Base-by-base conservation (phyloP, 2,888 invertebrate species). In the Drosophila borborema region DNA sequence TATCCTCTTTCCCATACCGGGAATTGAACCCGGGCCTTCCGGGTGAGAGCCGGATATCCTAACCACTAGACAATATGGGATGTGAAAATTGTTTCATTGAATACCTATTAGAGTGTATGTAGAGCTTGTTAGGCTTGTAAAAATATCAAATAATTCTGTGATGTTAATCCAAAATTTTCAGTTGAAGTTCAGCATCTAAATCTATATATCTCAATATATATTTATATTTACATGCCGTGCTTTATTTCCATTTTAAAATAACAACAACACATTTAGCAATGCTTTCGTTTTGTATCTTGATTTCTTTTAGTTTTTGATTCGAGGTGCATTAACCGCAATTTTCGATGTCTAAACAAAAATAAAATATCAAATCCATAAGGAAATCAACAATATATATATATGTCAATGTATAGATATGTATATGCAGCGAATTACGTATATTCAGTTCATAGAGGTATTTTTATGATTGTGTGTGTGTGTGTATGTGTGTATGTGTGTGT, bases 1-100 rank as follows among this genome's bases (percentile, higher is more conserved):
- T n/a, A n/a, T n/a, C n/a, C n/a, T n/a, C n/a, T n/a, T n/a, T 96
- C 96, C 96, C 96, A 96, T 96, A 96, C 96, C 96, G 96, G 96
- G 95, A 96, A 96, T 96, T 96, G 96, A 96, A 96, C 96, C 96
- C 95, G 96, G 95, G 96, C 96, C 92, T 92, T 89, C 92, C 91
- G 92, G 92, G 92, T 92, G 92, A 92, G 91, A 92, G 90, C 91
- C 91, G 91, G 92, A 91, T 91, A 91, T 92, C 92, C 91, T 91
- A 92, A 86, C 91, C 91, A 92, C 92, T 92, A 92, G 92, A 92
- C 92, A 90, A 91, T 92, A 92, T 91, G 91, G 92, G 92, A 92
- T 28, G 6, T 0, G 5, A 28, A 1, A 1, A 12, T 0, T 1
- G 0, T 0, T 0, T 1, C 4, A 9, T 3, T 7, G 36, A 74